Evolutionary conservation across 2,888 invertebrate genomes (phyloP).

Genomic region (Muschampia plurimacula): DNA sequence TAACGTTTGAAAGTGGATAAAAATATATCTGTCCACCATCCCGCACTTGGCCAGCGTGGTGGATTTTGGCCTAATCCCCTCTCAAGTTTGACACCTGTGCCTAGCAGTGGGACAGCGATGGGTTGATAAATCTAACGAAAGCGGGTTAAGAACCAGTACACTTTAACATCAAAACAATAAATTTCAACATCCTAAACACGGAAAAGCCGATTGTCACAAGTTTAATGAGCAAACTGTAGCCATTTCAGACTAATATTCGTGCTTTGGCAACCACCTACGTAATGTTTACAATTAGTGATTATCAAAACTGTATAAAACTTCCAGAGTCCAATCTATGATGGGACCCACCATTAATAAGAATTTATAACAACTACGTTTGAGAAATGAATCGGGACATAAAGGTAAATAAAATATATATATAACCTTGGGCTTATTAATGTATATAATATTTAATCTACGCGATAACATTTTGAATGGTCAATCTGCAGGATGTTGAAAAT

Average conservation of each 20-base stretch:
- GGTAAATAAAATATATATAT: not conserved
- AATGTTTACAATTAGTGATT: constrained; percentile 42
- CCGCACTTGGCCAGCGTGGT: too few relatives aligned
- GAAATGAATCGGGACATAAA: constrained; percentile 22
- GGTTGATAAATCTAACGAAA: too few relatives aligned
- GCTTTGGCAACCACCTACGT: constrained; percentile 38
- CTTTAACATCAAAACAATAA: too few relatives aligned
- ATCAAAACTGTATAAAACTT: constrained; percentile 69
- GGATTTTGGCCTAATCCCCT: too few relatives aligned
- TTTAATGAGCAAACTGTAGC: not conserved
- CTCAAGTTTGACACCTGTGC: too few relatives aligned
- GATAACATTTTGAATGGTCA: too few relatives aligned
- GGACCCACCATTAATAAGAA: constrained; percentile 41
- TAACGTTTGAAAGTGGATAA: too few relatives aligned
- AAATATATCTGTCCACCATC: too few relatives aligned
- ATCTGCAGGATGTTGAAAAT: too few relatives aligned
- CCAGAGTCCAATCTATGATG: constrained; percentile 3
- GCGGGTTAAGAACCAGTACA: too few relatives aligned
- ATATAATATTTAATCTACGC: not conserved
- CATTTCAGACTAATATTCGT: constrained; percentile 42
- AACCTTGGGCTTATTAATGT: not conserved
- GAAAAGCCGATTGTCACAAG: not conserved
- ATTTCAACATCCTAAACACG: not conserved
- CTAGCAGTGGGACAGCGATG: too few relatives aligned
- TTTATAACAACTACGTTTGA: constrained; percentile 27